phyloP scores from a whole-genome alignment of 2,888 invertebrate species.

The Perithous albicinctus region DNA sequence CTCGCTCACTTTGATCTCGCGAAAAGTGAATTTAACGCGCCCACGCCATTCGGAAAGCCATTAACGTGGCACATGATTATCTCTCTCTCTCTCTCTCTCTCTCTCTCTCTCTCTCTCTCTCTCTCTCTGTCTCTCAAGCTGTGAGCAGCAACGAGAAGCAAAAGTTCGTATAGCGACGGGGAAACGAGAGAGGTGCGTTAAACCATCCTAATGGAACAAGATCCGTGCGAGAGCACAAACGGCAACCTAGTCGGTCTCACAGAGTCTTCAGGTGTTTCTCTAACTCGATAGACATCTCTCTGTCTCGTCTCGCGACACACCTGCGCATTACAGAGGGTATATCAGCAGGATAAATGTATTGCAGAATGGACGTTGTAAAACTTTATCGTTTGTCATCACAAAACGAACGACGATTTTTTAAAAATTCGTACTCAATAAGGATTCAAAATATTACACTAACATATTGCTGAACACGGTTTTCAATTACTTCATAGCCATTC shows the following conservation, averaged over 20 bases:
- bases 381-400: conserved; percentile 50
- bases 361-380: conserved; percentile 37
- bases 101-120: too few species aligned
- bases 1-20: conserved; percentile 62
- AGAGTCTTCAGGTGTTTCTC: conserved; percentile 31
- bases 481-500: not conserved
- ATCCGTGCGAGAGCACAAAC: conserved; percentile 19
- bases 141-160: not conserved
- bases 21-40: conserved; percentile 67
- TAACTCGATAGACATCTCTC: conserved; percentile 11
- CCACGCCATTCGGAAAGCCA: conserved; percentile 68
- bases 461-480: not conserved
- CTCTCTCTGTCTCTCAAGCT: too few species aligned
- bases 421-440: conserved; percentile 25
- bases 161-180: not conserved
- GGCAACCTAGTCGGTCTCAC: conserved; percentile 19
- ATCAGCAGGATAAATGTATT: conserved; percentile 14
- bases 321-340: conserved; percentile 42
- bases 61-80: conserved; percentile 65
- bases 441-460: not conserved
- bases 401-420: conserved; percentile 27
- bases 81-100: too few species aligned
- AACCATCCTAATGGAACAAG: conserved; percentile 41
- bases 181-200: conserved; percentile 29
- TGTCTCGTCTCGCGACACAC: conserved; percentile 54